A percentile compares a stretch with the other conserved stretches of the same genome.
phyloP scores from a whole-genome alignment of 1,140 invertebrate species.

The Drosophila pruinosa region DNA sequence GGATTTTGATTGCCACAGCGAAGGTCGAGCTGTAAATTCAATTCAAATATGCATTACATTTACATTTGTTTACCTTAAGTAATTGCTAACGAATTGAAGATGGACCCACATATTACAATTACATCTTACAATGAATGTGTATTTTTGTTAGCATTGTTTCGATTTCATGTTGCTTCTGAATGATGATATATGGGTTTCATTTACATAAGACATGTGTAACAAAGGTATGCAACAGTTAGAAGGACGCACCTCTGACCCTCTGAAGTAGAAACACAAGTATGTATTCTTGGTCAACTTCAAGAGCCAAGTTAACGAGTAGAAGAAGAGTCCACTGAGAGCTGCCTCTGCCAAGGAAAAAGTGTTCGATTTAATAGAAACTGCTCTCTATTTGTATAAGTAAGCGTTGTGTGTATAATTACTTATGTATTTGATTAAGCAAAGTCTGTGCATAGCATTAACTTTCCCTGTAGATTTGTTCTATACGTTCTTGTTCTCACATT shows the following conservation, averaged over 20 bases:
- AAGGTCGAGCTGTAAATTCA: constrained; percentile 53
- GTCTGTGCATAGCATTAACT: constrained; percentile 11
- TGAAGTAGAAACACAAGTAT: neutral
- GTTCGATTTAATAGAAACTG: neutral
- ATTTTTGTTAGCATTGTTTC: neutral
- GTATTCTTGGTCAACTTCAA: neutral
- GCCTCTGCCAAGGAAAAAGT: neutral
- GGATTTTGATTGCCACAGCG: constrained; percentile 45
- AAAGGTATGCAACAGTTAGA: neutral
- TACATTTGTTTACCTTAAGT: constrained; percentile 57
- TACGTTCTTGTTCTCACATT: constrained; percentile 37
- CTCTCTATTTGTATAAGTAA: constrained; percentile 7
- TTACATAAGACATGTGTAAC: too few relatives aligned
- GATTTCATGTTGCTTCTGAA: constrained; percentile 21
- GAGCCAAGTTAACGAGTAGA: neutral
- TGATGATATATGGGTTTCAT: constrained; percentile 9
- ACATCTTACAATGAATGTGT: neutral
- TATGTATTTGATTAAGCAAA: neutral
- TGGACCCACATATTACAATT: constrained; percentile 20
- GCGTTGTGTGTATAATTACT: constrained; percentile 1
- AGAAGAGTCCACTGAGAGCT: neutral
- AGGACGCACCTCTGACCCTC: neutral
- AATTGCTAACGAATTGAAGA: constrained; percentile 56
- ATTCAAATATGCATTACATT: constrained; percentile 69
- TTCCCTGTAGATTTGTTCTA: constrained; percentile 16